A percentile compares a stretch with the other conserved stretches of the same genome.
These are phyloP conservation scores for Heliconius cydno DNA, from an alignment of 2,888 invertebrate genomes.

Conservation along the genomic window DNA sequence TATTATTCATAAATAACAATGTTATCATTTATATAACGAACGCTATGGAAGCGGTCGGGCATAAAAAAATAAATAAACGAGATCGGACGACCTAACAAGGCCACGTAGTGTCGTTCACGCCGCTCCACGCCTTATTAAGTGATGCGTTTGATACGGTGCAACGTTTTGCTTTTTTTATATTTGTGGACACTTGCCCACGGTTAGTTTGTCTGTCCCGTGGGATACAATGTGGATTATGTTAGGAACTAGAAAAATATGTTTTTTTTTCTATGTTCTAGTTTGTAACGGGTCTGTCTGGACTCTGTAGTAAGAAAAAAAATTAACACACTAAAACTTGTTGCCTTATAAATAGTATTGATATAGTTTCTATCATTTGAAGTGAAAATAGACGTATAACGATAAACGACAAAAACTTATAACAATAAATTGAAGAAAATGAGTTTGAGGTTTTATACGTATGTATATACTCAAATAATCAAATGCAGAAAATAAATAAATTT, in stretches of 20 bases:
- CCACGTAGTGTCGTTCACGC: conserved; percentile 57
- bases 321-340: neutral
- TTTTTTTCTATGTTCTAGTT: neutral
- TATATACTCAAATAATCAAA: too few species aligned
- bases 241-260: neutral
- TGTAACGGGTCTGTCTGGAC: neutral
- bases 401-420: too few species aligned
- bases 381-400: too few species aligned
- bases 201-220: conserved; percentile 15
- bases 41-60: conserved; percentile 49
- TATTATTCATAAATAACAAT: conserved; percentile 22
- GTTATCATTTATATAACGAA: conserved; percentile 34
- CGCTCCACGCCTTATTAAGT: conserved; percentile 25
- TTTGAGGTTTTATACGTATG: too few species aligned
- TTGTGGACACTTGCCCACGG: conserved; percentile 3
- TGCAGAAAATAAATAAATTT: too few species aligned
- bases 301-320: neutral
- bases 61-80: conserved; percentile 54
- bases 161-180: conserved; percentile 14
- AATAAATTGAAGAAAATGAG: too few species aligned
- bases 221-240: conserved; percentile 19
- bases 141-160: conserved; percentile 43
- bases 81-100: conserved; percentile 68
- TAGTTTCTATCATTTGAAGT: neutral
- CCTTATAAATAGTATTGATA: neutral